These are phyloP conservation scores for Tichodroma muraria DNA, from an alignment of 2,113 vertebrate genomes.

Conservation along the genomic window DNA sequence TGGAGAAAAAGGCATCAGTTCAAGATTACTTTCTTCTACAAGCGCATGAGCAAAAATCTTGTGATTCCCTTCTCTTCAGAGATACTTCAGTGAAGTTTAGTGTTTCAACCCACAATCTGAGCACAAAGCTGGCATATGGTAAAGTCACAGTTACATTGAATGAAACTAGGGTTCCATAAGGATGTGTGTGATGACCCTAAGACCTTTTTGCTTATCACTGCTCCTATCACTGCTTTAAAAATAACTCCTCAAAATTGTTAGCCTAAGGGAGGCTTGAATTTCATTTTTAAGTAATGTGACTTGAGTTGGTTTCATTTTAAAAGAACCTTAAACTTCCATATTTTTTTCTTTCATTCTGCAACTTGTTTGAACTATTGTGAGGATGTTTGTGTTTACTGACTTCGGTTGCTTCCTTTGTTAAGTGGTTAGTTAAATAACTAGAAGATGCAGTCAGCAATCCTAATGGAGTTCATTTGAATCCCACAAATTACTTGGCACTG, in stretches of 20 bases:
- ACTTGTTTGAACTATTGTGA: not conserved
- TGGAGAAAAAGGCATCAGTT: not conserved
- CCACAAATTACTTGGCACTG: not conserved
- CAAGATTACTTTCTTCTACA: not conserved
- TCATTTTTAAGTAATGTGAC: not conserved
- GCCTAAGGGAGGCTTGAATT: not conserved
- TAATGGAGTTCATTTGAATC: not conserved
- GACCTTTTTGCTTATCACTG: not conserved
- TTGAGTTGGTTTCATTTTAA: not conserved
- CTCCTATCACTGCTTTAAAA: conserved; percentile 1
- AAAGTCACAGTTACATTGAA: not conserved
- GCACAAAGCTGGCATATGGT: not conserved
- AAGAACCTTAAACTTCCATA: not conserved
- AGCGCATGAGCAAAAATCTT: not conserved
- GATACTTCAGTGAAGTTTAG: not conserved
- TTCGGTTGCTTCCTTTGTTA: not conserved
- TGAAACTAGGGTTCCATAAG: not conserved
- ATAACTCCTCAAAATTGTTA: not conserved
- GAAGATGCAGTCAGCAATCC: not conserved
- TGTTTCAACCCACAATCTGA: not conserved
- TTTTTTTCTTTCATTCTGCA: not conserved
- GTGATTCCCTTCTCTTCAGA: not conserved
- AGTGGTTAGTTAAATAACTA: not conserved
- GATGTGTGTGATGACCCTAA: not conserved
- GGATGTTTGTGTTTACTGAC: not conserved